A percentile compares a stretch with the other conserved stretches of the same genome.
phyloP scores from a whole-genome alignment of 2,797 vertebrate species.

The Catostomus latipinnis region DNA sequence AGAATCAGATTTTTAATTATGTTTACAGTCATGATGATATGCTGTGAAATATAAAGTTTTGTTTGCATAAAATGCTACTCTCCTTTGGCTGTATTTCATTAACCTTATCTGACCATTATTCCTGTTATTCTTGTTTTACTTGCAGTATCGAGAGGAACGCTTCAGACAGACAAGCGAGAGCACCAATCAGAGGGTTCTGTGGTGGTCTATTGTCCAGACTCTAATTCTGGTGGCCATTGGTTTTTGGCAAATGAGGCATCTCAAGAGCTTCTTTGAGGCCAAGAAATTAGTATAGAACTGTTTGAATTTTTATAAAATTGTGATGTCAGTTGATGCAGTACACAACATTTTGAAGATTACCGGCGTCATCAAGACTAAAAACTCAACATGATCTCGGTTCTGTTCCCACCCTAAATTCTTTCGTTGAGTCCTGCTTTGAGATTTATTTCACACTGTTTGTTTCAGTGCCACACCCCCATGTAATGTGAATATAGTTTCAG shows the following conservation, averaged over 20 bases:
- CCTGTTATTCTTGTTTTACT: not conserved
- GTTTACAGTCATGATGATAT: too few species aligned
- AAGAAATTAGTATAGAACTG: conserved; percentile 89
- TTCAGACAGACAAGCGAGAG: conserved; percentile 94
- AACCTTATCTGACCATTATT: not conserved
- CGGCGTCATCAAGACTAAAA: conserved; percentile 49
- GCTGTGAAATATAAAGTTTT: not conserved
- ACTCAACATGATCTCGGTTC: conserved; percentile 25
- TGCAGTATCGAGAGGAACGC: conserved; percentile 90
- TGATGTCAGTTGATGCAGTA: conserved; percentile 65
- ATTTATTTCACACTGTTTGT: conserved; percentile 26
- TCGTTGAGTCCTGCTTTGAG: conserved; percentile 30
- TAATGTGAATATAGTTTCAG: conserved; percentile 33
- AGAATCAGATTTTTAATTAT: too few species aligned
- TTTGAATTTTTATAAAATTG: conserved; percentile 39
- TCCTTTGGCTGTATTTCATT: not conserved
- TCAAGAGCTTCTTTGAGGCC: conserved; percentile 95
- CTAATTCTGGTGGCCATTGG: conserved; percentile 92
- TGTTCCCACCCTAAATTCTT: conserved; percentile 25
- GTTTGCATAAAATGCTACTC: not conserved
- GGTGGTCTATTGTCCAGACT: conserved; percentile 95
- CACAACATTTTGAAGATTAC: conserved; percentile 43
- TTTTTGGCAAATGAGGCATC: conserved; percentile 94
- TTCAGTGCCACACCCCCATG: conserved; percentile 30
- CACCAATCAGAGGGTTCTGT: conserved; percentile 92